These are phyloP conservation scores for Cyclargus thomasi DNA, from an alignment of 1,140 invertebrate species.

Conservation along the genomic window DNA sequence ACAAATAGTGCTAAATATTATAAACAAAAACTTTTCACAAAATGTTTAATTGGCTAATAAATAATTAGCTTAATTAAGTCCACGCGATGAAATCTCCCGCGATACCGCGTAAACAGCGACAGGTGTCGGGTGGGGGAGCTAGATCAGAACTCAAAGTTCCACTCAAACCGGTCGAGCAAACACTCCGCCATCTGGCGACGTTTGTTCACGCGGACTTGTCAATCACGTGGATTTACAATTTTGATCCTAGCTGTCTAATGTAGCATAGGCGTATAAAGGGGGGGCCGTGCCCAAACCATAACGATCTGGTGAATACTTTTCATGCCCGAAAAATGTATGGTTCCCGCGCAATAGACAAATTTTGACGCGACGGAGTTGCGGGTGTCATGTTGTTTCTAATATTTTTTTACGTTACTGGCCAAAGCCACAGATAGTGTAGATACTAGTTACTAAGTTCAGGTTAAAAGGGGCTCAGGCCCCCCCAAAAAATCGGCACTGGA, in stretches of 20 bases:
- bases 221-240: conserved; percentile 32
- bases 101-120: conserved; percentile 46
- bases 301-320: no score
- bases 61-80: conserved; percentile 17
- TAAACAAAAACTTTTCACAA: neutral
- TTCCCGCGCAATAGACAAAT: no score
- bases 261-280: no score
- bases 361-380: no score
- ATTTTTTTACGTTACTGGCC: no score
- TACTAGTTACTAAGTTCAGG: no score
- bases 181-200: conserved; percentile 66
- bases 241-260: conserved; percentile 19
- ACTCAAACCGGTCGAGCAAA: conserved; percentile 55
- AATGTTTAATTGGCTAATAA: conserved; percentile 2
- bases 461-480: no score
- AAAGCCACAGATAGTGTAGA: no score
- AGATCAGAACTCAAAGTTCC: conserved; percentile 69
- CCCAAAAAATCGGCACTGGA: no score
- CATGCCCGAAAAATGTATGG: no score
- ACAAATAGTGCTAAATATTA: neutral
- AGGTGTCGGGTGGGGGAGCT: conserved; percentile 48
- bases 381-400: no score
- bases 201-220: conserved; percentile 44
- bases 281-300: no score
- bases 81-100: conserved; percentile 7